These are phyloP conservation scores for Scaptomyza parva DNA, from an alignment of 2,888 invertebrate species.

Conservation along the genomic window DNA sequence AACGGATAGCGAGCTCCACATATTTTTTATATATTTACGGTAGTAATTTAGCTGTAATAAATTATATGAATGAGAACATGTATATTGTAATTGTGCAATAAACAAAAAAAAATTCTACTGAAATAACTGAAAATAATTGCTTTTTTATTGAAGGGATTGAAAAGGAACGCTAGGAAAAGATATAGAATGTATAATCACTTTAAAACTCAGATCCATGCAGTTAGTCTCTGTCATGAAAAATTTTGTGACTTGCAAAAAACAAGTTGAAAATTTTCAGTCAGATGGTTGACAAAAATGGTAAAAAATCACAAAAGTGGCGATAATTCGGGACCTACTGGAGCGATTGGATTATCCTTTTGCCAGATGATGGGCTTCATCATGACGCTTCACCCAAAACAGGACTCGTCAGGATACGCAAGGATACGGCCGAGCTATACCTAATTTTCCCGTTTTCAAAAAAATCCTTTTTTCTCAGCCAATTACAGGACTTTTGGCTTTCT, in stretches of 20 bases:
- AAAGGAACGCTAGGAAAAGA: too few species aligned
- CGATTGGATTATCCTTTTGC: background rate
- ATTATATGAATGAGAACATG: slow-evolving; percentile 78
- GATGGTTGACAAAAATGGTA: background rate
- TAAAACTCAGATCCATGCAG: background rate
- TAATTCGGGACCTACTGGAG: background rate
- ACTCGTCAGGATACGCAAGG: background rate
- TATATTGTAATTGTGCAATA: slow-evolving; percentile 83
- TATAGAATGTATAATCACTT: too few species aligned
- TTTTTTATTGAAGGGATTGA: background rate
- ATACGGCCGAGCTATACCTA: background rate
- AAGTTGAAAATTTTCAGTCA: background rate
- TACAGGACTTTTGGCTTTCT: background rate
- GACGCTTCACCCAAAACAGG: background rate
- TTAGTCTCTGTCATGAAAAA: too few species aligned
- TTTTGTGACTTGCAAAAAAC: background rate
- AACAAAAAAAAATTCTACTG: slow-evolving; percentile 75
- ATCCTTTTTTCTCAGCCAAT: background rate
- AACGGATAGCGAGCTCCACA: slow-evolving; percentile 47
- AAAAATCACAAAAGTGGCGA: background rate
- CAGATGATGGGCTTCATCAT: background rate
- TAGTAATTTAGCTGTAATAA: slow-evolving; percentile 75
- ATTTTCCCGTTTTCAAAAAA: background rate
- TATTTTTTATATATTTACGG: slow-evolving; percentile 51
- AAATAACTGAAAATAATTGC: slow-evolving; percentile 46